Evolutionary conservation across 2,797 vertebrate genomes (phyloP).

Genomic region (Oreonectes daqikongensis): DNA sequence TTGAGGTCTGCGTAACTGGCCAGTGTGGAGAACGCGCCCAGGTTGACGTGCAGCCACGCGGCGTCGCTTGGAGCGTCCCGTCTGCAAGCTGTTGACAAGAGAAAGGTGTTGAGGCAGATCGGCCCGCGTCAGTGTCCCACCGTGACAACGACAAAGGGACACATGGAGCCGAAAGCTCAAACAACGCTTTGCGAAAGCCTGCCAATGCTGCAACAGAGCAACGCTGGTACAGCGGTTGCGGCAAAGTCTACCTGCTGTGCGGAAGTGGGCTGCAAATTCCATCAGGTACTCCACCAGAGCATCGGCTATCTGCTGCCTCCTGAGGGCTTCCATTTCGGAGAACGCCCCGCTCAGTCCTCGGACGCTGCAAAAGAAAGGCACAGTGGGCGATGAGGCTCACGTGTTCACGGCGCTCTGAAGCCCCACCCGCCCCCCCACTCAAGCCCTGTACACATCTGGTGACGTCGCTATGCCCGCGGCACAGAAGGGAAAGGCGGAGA

Average conservation of each 20-base stretch:
- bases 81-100: background rate
- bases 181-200: background rate
- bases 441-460: too few species aligned
- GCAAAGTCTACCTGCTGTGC: background rate
- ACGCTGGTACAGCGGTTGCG: background rate
- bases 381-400: background rate
- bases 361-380: slow-evolving; percentile 41
- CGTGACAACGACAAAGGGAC: background rate
- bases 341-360: slow-evolving; percentile 48
- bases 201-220: background rate
- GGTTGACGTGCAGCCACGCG: background rate
- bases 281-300: slow-evolving; percentile 52
- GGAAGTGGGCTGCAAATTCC: background rate
- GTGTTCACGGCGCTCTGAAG: background rate
- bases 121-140: too few species aligned
- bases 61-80: slow-evolving; percentile 33
- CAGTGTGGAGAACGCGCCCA: background rate
- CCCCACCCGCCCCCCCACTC: too few species aligned
- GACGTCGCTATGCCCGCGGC: too few species aligned
- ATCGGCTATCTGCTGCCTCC: background rate
- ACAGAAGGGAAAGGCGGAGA: background rate
- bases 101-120: background rate
- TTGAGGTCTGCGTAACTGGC: slow-evolving; percentile 7
- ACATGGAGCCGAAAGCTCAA: background rate
- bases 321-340: background rate